Conservation (phyloP, 2,113 vertebrate genomes). For the Cinclus cinclus region DNA sequence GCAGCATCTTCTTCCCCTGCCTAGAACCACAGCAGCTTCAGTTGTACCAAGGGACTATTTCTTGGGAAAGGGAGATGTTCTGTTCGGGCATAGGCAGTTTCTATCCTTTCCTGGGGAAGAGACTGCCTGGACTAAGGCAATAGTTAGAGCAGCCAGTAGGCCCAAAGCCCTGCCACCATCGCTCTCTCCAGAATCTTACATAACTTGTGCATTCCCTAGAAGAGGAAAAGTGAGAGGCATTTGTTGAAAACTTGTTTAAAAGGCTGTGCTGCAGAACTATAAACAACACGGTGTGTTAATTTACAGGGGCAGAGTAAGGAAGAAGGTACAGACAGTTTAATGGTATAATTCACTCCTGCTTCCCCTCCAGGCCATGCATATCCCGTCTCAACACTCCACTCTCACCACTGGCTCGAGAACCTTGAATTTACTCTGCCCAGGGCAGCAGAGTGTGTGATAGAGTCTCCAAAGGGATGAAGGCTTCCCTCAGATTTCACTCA, state of each 20-base stretch:
- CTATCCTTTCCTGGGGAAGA: background rate
- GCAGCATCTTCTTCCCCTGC: background rate
- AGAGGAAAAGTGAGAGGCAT: background rate
- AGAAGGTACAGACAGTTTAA: background rate
- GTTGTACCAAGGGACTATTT: background rate
- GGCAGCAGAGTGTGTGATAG: background rate
- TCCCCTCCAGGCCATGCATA: background rate
- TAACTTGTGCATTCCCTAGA: background rate
- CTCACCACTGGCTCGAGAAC: background rate
- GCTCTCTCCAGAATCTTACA: rapidly evolving
- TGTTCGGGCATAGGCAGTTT: background rate
- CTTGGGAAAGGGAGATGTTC: background rate
- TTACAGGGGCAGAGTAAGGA: background rate
- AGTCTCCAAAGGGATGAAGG: background rate
- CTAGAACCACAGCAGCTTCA: background rate
- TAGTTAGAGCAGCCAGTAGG: background rate
- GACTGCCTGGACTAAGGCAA: background rate
- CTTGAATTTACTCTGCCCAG: background rate
- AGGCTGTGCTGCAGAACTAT: background rate
- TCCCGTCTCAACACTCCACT: background rate
- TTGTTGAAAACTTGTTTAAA: slow-evolving; percentile 6
- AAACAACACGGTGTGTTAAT: background rate
- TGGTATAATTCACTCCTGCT: background rate
- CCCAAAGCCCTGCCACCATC: background rate
- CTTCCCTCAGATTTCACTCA: background rate